phyloP scores from a whole-genome alignment of 2,888 invertebrate species.

The Aphrophora alni region DNA sequence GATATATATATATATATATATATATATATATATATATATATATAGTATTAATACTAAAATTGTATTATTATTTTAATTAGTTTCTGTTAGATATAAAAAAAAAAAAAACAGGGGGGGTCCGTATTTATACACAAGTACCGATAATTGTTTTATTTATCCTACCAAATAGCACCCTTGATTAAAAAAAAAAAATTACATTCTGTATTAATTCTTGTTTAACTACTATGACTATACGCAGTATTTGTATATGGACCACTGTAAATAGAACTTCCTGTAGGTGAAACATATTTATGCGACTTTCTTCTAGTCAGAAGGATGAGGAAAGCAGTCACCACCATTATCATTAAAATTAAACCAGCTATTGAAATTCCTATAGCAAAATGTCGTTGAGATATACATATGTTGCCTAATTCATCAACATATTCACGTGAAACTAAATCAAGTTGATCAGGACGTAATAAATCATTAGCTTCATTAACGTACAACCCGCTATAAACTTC shows the following conservation, averaged over 20 bases:
- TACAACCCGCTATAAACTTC: conserved; percentile 90
- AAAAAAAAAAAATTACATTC: too few relatives aligned
- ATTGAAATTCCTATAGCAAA: conserved; percentile 93
- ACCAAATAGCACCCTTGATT: too few relatives aligned
- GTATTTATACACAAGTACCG: too few relatives aligned
- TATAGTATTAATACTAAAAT: too few relatives aligned
- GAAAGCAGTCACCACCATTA: conserved; percentile 81
- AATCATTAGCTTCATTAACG: conserved; percentile 85
- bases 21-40: too few relatives aligned
- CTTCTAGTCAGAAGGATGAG: conserved; percentile 82
- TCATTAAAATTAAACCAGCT: conserved; percentile 83
- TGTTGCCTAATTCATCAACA: conserved; percentile 73
- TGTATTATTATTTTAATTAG: too few relatives aligned
- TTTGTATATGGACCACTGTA: conserved; percentile 95
- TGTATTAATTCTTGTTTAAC: conserved; percentile 60
- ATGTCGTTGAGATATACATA: conserved; percentile 88
- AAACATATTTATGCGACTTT: conserved; percentile 77
- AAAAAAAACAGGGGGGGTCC: too few relatives aligned
- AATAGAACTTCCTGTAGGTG: conserved; percentile 86
- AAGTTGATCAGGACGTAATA: conserved; percentile 65
- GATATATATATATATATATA: too few relatives aligned
- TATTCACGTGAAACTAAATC: conserved; percentile 81
- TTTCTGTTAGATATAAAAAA: too few relatives aligned
- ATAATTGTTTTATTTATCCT: too few relatives aligned
- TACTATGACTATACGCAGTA: conserved; percentile 90